A percentile compares a stretch with the other conserved stretches of the same genome.
These are phyloP conservation scores for Gymnogyps californianus DNA, from an alignment of 2,113 vertebrate species.

Conservation along the genomic window DNA sequence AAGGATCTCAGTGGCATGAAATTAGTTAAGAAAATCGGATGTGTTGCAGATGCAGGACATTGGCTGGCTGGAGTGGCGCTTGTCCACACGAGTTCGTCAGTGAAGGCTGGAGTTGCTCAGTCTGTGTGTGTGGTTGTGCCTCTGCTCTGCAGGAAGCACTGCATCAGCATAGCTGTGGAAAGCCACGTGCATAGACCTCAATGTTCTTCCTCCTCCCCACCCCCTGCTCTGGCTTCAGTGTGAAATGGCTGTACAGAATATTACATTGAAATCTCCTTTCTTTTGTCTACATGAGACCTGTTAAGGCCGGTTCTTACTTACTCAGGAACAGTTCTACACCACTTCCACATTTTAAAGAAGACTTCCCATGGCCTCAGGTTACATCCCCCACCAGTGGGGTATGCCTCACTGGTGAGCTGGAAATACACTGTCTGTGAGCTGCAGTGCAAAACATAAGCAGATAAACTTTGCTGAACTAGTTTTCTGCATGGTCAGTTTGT, in stretches of 20 bases:
- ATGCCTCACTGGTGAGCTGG: neutral
- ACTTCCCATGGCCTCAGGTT: neutral
- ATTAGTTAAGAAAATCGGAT: neutral
- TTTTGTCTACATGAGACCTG: neutral
- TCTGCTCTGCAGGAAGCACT: neutral
- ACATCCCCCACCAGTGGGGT: neutral
- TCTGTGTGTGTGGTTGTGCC: neutral
- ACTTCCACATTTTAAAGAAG: neutral
- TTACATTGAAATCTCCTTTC: neutral
- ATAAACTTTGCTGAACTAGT: neutral
- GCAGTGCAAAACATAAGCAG: neutral
- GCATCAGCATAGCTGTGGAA: neutral
- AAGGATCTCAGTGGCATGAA: neutral
- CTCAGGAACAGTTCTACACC: neutral
- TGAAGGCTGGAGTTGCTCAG: neutral
- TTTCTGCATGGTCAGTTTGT: neutral
- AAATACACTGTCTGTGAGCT: neutral
- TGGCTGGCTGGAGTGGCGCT: neutral
- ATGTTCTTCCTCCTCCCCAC: neutral
- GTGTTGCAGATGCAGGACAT: neutral
- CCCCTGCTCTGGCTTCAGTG: neutral
- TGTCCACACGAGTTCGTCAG: neutral
- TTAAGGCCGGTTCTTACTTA: neutral
- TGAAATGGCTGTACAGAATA: neutral
- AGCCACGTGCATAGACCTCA: rapidly evolving